Conservation (phyloP, 2,797 vertebrate genomes). For the Poecilia wingei region DNA sequence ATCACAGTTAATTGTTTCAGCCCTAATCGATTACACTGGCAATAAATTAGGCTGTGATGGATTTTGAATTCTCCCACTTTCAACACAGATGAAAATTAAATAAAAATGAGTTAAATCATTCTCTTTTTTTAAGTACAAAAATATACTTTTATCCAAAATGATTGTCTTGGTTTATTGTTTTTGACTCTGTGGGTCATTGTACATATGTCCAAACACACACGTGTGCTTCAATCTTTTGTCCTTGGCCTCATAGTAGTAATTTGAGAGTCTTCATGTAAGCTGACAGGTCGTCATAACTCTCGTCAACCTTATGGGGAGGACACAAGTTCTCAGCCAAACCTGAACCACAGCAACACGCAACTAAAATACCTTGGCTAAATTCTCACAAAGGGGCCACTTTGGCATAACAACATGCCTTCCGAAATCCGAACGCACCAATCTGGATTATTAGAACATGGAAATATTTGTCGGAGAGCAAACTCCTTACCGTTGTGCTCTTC, state of each 20-base stretch:
- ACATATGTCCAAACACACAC: conserved; percentile 10
- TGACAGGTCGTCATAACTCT: conserved; percentile 17
- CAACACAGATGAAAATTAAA: neutral
- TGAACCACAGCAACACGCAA: conserved; percentile 11
- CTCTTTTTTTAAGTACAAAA: neutral
- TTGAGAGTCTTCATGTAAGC: conserved; percentile 28
- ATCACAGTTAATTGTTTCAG: neutral
- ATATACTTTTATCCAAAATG: neutral
- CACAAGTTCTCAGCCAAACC: conserved; percentile 7
- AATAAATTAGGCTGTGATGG: neutral
- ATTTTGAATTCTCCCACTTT: neutral
- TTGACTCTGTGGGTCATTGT: neutral
- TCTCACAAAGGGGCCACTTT: neutral
- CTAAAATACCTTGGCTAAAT: neutral
- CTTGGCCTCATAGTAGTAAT: conserved; percentile 45
- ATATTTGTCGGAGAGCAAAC: too few species aligned
- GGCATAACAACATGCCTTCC: neutral
- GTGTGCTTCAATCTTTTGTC: conserved; percentile 22
- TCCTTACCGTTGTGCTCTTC: too few species aligned
- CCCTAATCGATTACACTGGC: neutral
- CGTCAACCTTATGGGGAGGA: neutral
- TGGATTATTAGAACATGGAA: neutral
- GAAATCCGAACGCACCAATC: neutral
- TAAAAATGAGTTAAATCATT: neutral
- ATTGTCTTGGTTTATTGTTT: neutral